These are phyloP conservation scores for Megaceryle torquata DNA, from an alignment of 2,113 vertebrate species.

Conservation along the genomic window DNA sequence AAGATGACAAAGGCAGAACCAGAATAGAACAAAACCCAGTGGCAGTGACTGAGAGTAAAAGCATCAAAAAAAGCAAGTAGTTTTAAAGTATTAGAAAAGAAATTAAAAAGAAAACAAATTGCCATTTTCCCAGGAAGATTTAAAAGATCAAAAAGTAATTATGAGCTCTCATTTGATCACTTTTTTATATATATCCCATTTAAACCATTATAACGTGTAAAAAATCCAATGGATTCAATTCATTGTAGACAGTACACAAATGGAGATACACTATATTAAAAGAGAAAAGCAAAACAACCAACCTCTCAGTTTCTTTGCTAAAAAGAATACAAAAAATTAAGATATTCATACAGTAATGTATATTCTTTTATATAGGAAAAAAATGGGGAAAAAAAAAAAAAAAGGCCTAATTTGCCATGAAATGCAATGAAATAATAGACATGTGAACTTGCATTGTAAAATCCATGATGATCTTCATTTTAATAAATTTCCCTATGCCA, in stretches of 20 bases:
- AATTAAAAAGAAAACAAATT: neutral
- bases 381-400: neutral
- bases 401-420: neutral
- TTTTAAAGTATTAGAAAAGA: neutral
- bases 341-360: neutral
- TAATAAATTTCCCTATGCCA: neutral
- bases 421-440: neutral
- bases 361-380: neutral
- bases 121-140: neutral
- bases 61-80: neutral
- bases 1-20: neutral
- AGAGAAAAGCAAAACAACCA: neutral
- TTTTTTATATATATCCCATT: neutral
- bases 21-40: neutral
- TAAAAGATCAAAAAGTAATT: neutral
- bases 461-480: neutral
- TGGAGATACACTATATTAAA: neutral
- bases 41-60: neutral
- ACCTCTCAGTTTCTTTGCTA: fast-evolving
- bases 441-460: neutral
- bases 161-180: neutral
- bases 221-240: neutral
- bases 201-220: neutral
- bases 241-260: neutral
- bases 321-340: neutral